Evolutionary conservation across 1,140 invertebrate genomes (phyloP).

Genomic region (Lethrus apterus): DNA sequence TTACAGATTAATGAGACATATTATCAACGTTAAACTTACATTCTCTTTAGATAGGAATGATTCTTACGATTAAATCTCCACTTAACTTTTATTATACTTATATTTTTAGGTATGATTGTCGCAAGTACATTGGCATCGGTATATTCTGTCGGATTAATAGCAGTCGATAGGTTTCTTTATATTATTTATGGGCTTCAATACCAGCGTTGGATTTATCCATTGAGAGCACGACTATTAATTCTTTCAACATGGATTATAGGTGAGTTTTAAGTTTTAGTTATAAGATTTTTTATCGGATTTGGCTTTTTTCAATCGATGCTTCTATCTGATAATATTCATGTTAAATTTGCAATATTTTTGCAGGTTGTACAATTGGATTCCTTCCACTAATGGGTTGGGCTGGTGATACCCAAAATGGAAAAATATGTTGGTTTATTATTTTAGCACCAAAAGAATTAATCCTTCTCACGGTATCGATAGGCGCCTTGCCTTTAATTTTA

Average conservation of each 20-base stretch:
- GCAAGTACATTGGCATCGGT: conserved; percentile 51
- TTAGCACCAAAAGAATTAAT: conserved; percentile 45
- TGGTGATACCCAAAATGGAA: conserved; percentile 41
- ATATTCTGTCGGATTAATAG: conserved; percentile 51
- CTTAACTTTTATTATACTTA: no score
- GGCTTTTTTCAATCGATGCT: not conserved
- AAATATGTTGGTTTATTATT: conserved; percentile 46
- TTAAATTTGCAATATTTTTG: not conserved
- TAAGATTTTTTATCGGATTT: not conserved
- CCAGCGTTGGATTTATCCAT: conserved; percentile 46
- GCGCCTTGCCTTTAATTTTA: conserved; percentile 45
- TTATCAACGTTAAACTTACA: no score
- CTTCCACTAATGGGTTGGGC: conserved; percentile 48
- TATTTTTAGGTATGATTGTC: conserved; percentile 46
- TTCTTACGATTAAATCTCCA: no score
- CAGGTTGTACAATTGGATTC: conserved; percentile 48
- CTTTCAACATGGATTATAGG: conserved; percentile 47
- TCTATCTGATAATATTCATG: not conserved
- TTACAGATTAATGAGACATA: no score
- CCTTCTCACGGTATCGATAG: conserved; percentile 45
- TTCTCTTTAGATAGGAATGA: no score
- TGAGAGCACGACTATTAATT: conserved; percentile 45
- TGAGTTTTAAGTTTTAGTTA: conserved; percentile 31
- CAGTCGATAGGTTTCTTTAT: conserved; percentile 50
- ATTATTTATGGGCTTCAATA: conserved; percentile 52